Base-by-base conservation (phyloP, 2,888 invertebrate genomes). In the Antitype chi region DNA sequence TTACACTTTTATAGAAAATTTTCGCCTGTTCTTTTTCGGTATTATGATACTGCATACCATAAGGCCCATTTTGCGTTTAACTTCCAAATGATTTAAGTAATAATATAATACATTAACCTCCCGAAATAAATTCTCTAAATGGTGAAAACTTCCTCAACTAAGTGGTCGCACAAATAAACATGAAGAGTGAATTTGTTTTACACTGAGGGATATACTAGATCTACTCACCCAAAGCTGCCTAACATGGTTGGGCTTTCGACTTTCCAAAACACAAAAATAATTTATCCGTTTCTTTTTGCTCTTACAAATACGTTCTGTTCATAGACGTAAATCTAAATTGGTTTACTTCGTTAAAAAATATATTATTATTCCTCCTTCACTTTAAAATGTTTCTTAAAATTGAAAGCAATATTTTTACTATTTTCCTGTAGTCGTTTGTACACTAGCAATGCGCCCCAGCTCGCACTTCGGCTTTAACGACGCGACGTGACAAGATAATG, bases 321-420 rank as follows among this genome's bases (percentile, higher is more conserved):
- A 9, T 25, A 25, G 2, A 1, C 49, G 11, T 25, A 9, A 23
- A 52, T 20, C 57, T n/a, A 52, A 74, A n/a, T 43, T 13, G 43
- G 13, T 25, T 57, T 20, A 25, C n/a, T 13, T 13, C 23, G 2
- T 20, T 9, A 49, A 52, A 60, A n/a, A 3, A 8, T 3, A 11
- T 3, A 47, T 7, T 2, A 55, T 3, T 9, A 28, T 28, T 43
- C 17, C 7, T 75, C 8, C 15, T 32, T 25, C 32, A 3, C 13
- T 38, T 63, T 49, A 13, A 78, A 78, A 60, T 32, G 17, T 47
- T 28, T 8, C 28, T 59, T 28, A 17, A 75, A 49, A 49, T 43
- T 47, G 20, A 53, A 20, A 11, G 23, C n/a, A 8, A 62, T 25
- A 38, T 28, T 57, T 53, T 38, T 52, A 4, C 62, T 17, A 57